Percentiles rank a stretch among this genome's conserved stretches.
Conservation (phyloP, 2,797 vertebrate species). For the Morus bassanus region DNA sequence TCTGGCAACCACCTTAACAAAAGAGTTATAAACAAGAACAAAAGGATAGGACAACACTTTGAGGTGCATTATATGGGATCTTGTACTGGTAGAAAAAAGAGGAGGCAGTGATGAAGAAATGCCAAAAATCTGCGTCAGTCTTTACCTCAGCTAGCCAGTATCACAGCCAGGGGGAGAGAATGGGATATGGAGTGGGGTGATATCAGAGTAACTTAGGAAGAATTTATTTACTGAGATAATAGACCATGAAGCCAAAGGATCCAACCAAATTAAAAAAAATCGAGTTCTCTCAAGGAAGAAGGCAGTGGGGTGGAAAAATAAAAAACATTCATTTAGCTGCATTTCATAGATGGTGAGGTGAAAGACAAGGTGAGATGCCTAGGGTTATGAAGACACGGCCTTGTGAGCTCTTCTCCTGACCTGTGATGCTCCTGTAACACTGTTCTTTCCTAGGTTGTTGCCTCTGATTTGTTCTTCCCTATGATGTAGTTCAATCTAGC, state of each 20-base stretch:
- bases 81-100: not conserved
- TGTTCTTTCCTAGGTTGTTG: not conserved
- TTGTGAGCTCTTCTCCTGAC: slow-evolving; percentile 56
- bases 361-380: slow-evolving; percentile 57
- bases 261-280: not conserved
- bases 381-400: slow-evolving; percentile 24
- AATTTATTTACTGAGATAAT: not conserved
- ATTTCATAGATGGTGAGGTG: slow-evolving; percentile 52
- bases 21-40: slow-evolving; percentile 16
- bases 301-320: slow-evolving; percentile 13
- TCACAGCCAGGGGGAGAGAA: not conserved
- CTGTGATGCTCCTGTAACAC: slow-evolving; percentile 3
- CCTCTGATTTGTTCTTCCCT: not conserved
- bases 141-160: not conserved
- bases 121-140: not conserved
- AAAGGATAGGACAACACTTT: not conserved
- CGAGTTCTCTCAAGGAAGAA: not conserved
- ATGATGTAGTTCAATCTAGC: not conserved
- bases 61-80: not conserved
- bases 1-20: slow-evolving; percentile 27
- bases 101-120: not conserved
- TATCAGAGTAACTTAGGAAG: not conserved
- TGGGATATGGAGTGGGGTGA: not conserved
- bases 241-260: slow-evolving; percentile 6
- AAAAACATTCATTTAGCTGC: slow-evolving; percentile 29